A percentile compares a stretch with the other conserved stretches of the same genome.
Conservation (phyloP, 2,888 invertebrate genomes). For the Selenia dentaria region DNA sequence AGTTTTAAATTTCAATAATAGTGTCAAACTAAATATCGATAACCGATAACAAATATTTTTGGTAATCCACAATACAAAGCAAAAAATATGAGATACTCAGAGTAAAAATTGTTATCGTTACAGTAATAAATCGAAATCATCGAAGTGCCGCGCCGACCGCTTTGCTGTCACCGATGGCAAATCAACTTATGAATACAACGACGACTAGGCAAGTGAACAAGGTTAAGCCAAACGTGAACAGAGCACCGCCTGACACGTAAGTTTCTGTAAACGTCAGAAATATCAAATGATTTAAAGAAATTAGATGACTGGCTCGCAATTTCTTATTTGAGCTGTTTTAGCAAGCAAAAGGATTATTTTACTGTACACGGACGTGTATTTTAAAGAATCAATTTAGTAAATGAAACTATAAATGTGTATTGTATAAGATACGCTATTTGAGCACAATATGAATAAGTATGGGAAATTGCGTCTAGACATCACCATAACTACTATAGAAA, state of each 20-base stretch:
- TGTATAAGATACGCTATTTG: too few species aligned
- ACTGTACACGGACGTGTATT: too few species aligned
- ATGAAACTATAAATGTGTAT: too few species aligned
- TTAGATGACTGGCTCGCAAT: slow-evolving; percentile 13
- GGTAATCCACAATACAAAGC: too few species aligned
- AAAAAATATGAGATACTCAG: too few species aligned
- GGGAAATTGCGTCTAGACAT: slow-evolving; percentile 11
- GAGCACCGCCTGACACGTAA: slow-evolving; percentile 90
- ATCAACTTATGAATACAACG: slow-evolving; percentile 89
- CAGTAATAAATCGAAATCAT: slow-evolving; percentile 92
- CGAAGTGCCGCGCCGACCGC: slow-evolving; percentile 89
- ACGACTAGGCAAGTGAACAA: slow-evolving; percentile 94
- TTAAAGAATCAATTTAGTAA: too few species aligned
- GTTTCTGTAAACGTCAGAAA: slow-evolving; percentile 39
- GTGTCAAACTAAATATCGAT: too few species aligned
- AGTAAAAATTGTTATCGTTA: too few species aligned
- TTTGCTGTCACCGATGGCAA: slow-evolving; percentile 86
- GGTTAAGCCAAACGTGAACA: slow-evolving; percentile 94
- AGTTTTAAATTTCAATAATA: too few species aligned
- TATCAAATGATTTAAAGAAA: not conserved
- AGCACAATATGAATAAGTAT: too few species aligned
- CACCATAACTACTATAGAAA: not conserved
- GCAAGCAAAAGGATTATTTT: not conserved
- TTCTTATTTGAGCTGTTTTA: slow-evolving; percentile 10
- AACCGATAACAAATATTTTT: too few species aligned